Base-by-base conservation (phyloP, 2,888 invertebrate species). In the Norana najaformis region DNA sequence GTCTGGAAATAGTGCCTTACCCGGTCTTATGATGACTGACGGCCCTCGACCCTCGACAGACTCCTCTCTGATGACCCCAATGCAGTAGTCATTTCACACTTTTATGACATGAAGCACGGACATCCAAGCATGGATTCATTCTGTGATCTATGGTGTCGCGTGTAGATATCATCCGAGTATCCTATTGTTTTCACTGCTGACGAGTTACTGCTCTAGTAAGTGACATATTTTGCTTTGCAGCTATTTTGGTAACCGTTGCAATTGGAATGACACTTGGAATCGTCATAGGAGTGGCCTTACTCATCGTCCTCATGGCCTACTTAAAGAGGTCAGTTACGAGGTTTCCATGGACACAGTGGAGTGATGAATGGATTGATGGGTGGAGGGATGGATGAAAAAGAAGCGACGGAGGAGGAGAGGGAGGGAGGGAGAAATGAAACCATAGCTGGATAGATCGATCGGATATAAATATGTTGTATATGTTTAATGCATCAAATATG, bases 191-290 rank as follows among this genome's bases (percentile, higher is more conserved):
- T 8, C 36, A 14, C 16, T n/a, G 20, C 30, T 3, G 30, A 83
- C 34, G 36, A 36, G 37, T 36, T 13, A 85, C 35, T 85, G 85
- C 37, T 2, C 5, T 85, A 85, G 37, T 85, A 16, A 23, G 34
- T 23, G 36, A 13, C 35, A 36, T 85, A 14, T 85, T 85, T 36
- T 30, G n/a, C 30, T 23, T 83, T 83, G 83, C 83, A 88, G 88
- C 88, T 30, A 47, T 88, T 41, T 38, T 88, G 88, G 20, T 88
- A 23, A 88, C 88, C 18, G 47, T 88, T 5, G 88, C 41, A 4
- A 38, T 88, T 34, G 88, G 88, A 39, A 88, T 88, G 41, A 47
- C 41, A 39, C 88, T 88, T 35, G 88, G 88, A 20, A 88, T 88
- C 47, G 34, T 88, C 47, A 47, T 88, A 20, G 88, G 88, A 41